Evolutionary conservation across 2,888 invertebrate species (phyloP), one percentile per base, ranked within the genome.

Genomic region (Rugalucina vietnamica): DNA sequence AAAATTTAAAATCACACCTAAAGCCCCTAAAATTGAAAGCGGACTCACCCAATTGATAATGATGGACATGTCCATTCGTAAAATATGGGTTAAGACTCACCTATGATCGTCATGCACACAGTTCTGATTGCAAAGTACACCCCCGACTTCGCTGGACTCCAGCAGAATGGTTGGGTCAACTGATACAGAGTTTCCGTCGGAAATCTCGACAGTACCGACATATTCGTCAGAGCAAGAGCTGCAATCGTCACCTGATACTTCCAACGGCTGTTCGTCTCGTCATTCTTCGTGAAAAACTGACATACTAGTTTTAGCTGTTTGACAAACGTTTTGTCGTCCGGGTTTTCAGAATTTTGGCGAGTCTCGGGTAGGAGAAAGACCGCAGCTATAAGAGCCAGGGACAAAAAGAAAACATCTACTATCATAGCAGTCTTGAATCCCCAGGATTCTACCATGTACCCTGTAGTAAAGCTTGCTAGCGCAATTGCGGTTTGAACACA

Each of bases 131-230:
- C 76, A 10, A 10, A 49, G 49, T 69, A 85, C 14, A 72, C 37
- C 24, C 85, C 85, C 27, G 82, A 36, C 50, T 72, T 76, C 27
- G 50, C 74, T 43, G 79, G 74, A 18, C 49, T 73, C 85, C 85
- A 85, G 39, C 85, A 85, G 37, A 85, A 76, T 8, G 85, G 85
- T 27, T 70, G 24, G 27, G 82, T 79, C 32, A 85, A 24, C 43
- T 65, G 60, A 54, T 76, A 85, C 43, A 85, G 49, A 18, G 85
- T 80, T 73, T 27, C 69, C 57, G 29, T 79, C 69, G 36, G 49
- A 57, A 24, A 18, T 18, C 24, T 69, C 24, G 18, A 32, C 14
- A 50, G 14, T 39, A 21, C 27, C 24, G 14, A 49, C 0, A 27
- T 34, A 27, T 34, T 34, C 21, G 49, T 60, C 14, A 43, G 37